Percentiles rank a stretch among this genome's conserved stretches.
Evolutionary conservation across 2,113 vertebrate genomes (phyloP).

Genomic region (Recurvirostra avosetta): DNA sequence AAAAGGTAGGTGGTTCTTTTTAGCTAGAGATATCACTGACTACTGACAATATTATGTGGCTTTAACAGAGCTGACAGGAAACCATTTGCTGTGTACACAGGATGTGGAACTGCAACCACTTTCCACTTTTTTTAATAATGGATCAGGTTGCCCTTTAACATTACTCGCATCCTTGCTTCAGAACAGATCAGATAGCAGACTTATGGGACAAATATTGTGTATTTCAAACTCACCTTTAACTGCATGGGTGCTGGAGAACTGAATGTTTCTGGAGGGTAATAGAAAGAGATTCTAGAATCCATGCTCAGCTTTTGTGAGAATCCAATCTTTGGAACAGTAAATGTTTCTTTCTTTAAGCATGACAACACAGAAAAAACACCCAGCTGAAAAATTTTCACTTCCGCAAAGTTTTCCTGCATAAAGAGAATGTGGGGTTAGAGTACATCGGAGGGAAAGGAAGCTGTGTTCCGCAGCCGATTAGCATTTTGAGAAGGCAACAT

Average conservation of each 20-base stretch:
- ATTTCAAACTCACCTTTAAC: slow-evolving; percentile 74
- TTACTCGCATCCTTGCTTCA: not conserved
- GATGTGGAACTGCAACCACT: not conserved
- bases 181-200: not conserved
- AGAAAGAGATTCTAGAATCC: slow-evolving; percentile 82
- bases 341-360: slow-evolving; percentile 83
- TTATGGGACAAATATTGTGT: not conserved
- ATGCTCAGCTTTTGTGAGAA: slow-evolving; percentile 76
- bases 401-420: slow-evolving; percentile 75
- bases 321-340: slow-evolving; percentile 79
- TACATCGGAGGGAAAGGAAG: not conserved
- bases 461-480: not conserved
- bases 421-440: not conserved
- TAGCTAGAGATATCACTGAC: not conserved
- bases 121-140: not conserved
- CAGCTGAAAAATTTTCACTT: slow-evolving; percentile 81
- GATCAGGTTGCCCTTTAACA: not conserved
- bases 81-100: not conserved
- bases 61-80: not conserved
- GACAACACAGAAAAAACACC: slow-evolving; percentile 87
- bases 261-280: slow-evolving; percentile 81
- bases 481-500: not conserved
- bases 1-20: not conserved
- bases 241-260: slow-evolving; percentile 76
- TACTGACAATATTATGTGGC: not conserved